Evolutionary conservation across 2,113 vertebrate species (phyloP).

Genomic region (Salvator merianae): DNA sequence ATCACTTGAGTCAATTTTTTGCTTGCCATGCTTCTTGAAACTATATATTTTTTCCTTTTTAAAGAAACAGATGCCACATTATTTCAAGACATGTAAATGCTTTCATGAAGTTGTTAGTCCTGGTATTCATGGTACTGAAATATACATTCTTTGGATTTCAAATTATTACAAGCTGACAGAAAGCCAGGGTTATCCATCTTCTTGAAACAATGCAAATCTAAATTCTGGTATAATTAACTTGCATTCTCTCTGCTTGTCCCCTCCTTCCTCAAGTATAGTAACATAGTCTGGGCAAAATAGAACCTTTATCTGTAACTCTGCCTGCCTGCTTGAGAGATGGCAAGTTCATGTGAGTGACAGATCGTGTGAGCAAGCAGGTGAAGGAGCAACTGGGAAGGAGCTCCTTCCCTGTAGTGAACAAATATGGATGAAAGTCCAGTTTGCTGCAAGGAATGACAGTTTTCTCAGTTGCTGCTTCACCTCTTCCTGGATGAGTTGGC

Average conservation of each 20-base stretch:
- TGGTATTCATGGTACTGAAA: not conserved
- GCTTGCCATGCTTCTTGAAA: conserved; percentile 37
- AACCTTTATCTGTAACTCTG: too few relatives aligned
- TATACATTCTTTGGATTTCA: not conserved
- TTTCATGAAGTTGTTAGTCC: not conserved
- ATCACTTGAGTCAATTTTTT: not conserved
- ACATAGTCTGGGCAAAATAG: too few relatives aligned
- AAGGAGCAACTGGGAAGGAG: too few relatives aligned
- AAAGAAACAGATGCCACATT: conserved; percentile 10
- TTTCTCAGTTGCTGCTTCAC: too few relatives aligned
- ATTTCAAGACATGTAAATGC: rapidly evolving
- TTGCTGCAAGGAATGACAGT: too few relatives aligned
- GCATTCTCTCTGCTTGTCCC: not conserved
- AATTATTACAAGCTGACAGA: conserved; percentile 17
- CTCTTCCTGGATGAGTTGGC: too few relatives aligned
- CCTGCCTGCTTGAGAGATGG: too few relatives aligned
- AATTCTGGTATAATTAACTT: not conserved
- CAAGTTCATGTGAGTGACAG: too few relatives aligned
- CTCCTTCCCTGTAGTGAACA: too few relatives aligned
- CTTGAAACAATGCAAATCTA: not conserved
- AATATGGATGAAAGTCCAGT: too few relatives aligned
- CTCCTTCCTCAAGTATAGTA: too few relatives aligned
- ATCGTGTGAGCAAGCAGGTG: too few relatives aligned
- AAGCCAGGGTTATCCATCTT: not conserved
- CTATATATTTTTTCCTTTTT: conserved; percentile 34